phyloP scores from a whole-genome alignment of 2,113 vertebrate genomes.

The Seriola rivoliana region DNA sequence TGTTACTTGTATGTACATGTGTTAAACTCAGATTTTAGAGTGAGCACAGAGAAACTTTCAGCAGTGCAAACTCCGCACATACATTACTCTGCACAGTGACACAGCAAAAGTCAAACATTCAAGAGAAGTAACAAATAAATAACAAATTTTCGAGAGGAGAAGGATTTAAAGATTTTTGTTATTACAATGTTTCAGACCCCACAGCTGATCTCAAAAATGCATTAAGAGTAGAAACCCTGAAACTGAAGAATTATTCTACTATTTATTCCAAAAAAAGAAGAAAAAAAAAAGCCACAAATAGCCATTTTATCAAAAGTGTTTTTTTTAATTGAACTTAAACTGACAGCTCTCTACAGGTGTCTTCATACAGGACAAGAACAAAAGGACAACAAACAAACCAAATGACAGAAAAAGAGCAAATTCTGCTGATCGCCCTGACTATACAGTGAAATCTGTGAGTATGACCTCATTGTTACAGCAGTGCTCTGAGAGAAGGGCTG shows the following conservation, averaged over 20 bases:
- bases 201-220: neutral
- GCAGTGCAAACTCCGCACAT: too few relatives aligned
- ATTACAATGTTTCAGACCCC: neutral
- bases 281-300: constrained; percentile 37
- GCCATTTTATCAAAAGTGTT: constrained; percentile 80
- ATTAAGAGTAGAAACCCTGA: neutral
- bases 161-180: neutral
- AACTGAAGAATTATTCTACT: neutral
- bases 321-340: constrained; percentile 82
- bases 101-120: too few relatives aligned
- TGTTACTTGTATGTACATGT: too few relatives aligned
- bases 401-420: constrained; percentile 43
- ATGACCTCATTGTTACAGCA: constrained; percentile 19
- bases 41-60: too few relatives aligned
- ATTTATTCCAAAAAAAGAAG: neutral
- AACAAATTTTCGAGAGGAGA: too few relatives aligned
- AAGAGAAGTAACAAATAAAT: too few relatives aligned
- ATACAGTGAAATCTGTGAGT: constrained; percentile 43
- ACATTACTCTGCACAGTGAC: too few relatives aligned
- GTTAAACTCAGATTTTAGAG: too few relatives aligned
- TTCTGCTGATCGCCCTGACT: constrained; percentile 29
- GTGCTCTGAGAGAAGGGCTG: constrained; percentile 5
- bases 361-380: constrained; percentile 64
- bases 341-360: constrained; percentile 55
- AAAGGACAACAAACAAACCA: constrained; percentile 49